Percentiles rank a stretch among this genome's conserved stretches.
Conservation (phyloP, 2,888 invertebrate genomes). For the Tachina grossa region DNA sequence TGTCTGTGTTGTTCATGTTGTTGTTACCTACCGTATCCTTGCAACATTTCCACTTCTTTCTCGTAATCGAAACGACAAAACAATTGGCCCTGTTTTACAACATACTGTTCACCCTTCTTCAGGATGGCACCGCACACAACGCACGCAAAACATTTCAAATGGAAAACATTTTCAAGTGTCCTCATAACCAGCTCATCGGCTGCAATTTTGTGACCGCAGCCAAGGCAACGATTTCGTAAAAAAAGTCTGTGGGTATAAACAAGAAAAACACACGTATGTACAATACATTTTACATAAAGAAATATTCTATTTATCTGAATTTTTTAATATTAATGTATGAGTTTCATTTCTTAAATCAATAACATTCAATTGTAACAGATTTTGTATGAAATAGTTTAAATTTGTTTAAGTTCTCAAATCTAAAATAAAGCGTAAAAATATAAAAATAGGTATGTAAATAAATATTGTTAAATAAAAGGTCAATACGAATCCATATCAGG, state of each 20-base stretch:
- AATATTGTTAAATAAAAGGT: too few species aligned
- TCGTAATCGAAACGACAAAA: conserved; percentile 92
- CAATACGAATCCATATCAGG: too few species aligned
- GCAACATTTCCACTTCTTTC: conserved; percentile 89
- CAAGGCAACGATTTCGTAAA: conserved; percentile 88
- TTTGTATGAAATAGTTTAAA: too few species aligned
- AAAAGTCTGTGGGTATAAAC: conserved; percentile 85
- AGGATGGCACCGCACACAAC: conserved; percentile 89
- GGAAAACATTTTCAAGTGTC: conserved; percentile 89
- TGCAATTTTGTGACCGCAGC: conserved; percentile 88
- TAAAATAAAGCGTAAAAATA: too few species aligned
- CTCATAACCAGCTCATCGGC: conserved; percentile 92
- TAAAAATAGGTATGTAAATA: too few species aligned
- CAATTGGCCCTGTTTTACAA: conserved; percentile 89
- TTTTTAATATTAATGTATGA: not conserved
- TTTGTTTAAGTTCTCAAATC: too few species aligned
- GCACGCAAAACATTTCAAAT: conserved; percentile 91
- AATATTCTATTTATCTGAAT: not conserved
- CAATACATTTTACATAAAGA: not conserved
- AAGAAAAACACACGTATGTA: not conserved
- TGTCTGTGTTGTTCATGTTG: not conserved
- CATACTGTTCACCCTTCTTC: conserved; percentile 92
- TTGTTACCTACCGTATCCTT: conserved; percentile 83
- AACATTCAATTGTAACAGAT: too few species aligned
- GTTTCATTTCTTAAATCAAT: not conserved